These are phyloP conservation scores for Melanotaenia duboulayi DNA, from an alignment of 2,113 vertebrate genomes.

Conservation along the genomic window DNA sequence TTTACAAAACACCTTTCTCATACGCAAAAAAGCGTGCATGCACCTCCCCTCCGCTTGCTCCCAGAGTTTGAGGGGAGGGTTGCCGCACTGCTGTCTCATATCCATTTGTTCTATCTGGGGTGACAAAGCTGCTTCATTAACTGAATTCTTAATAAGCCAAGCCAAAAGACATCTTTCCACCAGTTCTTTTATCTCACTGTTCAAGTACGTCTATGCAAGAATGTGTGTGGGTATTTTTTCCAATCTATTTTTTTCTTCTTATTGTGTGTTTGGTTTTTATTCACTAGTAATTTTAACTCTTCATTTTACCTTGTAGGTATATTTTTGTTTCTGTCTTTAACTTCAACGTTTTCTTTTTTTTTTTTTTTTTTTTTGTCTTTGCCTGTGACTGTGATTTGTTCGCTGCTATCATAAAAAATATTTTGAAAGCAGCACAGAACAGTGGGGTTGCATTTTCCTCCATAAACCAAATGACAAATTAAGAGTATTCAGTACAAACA, in stretches of 20 bases:
- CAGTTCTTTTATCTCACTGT: slow-evolving; percentile 75
- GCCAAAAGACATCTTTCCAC: slow-evolving; percentile 70
- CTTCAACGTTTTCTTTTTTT: slow-evolving; percentile 28
- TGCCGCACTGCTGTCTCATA: slow-evolving; percentile 66
- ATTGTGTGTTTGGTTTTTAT: slow-evolving; percentile 37
- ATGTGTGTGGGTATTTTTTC: slow-evolving; percentile 51
- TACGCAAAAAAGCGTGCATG: slow-evolving; percentile 48
- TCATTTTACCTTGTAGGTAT: slow-evolving; percentile 55
- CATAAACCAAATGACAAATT: slow-evolving; percentile 82
- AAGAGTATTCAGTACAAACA: slow-evolving; percentile 78
- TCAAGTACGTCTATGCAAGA: slow-evolving; percentile 38
- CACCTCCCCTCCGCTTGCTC: slow-evolving; percentile 54
- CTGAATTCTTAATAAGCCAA: slow-evolving; percentile 79
- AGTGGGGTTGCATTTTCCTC: slow-evolving; percentile 63
- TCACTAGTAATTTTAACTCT: slow-evolving; percentile 54
- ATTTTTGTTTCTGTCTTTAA: slow-evolving; percentile 55
- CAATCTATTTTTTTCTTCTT: slow-evolving; percentile 23
- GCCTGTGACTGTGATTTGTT: slow-evolving; percentile 51
- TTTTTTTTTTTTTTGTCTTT: slow-evolving; percentile 40
- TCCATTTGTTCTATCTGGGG: slow-evolving; percentile 79
- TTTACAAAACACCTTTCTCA: slow-evolving; percentile 84
- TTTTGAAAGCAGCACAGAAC: slow-evolving; percentile 57
- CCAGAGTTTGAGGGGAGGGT: slow-evolving; percentile 55
- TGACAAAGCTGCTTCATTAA: slow-evolving; percentile 85
- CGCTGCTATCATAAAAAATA: slow-evolving; percentile 50